Evolutionary conservation across 1,140 invertebrate genomes (phyloP), one percentile per base, ranked within the genome.

Genomic region (Drosophila athabasca): DNA sequence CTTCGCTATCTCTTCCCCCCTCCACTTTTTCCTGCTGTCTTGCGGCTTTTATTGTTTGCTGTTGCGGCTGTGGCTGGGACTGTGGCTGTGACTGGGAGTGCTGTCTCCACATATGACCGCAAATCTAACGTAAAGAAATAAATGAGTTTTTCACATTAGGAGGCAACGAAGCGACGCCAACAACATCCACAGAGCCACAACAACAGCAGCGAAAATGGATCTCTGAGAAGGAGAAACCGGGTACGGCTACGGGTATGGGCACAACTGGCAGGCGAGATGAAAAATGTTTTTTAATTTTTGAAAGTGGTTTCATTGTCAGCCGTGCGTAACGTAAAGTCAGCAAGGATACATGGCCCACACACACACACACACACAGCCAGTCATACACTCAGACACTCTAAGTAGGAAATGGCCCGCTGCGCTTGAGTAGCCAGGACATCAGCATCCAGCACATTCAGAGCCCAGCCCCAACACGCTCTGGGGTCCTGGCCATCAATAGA

Each of bases 281-380:
- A 90, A 90, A 91, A 91, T 91, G 84, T 87, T 89, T 90, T 90
- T 91, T 91, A 91, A 91, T 91, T 91, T 91, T 90, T 91, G 75
- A 90, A 90, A 91, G 90, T 91, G 90, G 89, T 91, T 90, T 85
- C 77, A 90, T 91, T 91, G 90, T 91, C 79, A 91, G 76, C 78
- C 89, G 84, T 90, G 89, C 89, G 89, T 90, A 90, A 89, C 78
- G 83, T 90, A 74, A 83, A 76, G 69, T 84, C 80, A 71, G 71
- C 81, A 84, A 84, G 80, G 80, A 84, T 82, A 72, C 75, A 62
- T 48, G 53, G 46, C 46, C 61, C 46, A 22, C 62, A 62, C 50
- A 50, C 57, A 62, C 45, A 51, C 17, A 60, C 19, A 46, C 31
- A 54, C 50, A 48, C 46, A 57, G 39, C 19, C n/a, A 43, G 52